Evolutionary conservation across 2,113 vertebrate species (phyloP), one percentile per base, ranked within the genome.

Genomic region (Nycticryphes semicollaris): DNA sequence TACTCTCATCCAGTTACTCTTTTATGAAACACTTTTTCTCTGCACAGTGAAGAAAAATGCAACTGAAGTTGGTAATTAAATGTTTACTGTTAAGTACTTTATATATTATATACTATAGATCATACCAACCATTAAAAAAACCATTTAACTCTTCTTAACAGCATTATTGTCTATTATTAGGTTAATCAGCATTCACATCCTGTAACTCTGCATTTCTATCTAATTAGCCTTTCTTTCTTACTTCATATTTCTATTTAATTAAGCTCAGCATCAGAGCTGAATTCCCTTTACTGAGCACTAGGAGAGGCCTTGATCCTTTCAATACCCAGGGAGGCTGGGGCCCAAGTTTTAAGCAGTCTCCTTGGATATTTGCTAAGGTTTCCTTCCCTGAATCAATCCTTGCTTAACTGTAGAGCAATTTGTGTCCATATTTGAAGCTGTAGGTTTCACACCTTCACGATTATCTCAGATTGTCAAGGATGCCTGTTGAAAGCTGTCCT

Each of bases 201-300:
- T 93, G 72, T 94, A 97, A 97, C 60, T 87, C 56, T 86, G 72
- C 88, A 90, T 97, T 96, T 96, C 68, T 88, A 74, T 95, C 68
- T 97, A 95, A 97, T 96, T 97, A 95, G 59, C 67, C 74, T 74
- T 95, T 92, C 70, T 95, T 95, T 94, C 81, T 97, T 89, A 76
- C 81, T 96, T 97, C 91, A 84, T 96, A 96, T 96, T 97, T 97
- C 93, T 97, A 78, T 97, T 95, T 97, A 97, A 97, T 97, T 95
- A 97, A 96, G 68, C 84, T 81, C 47, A 93, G 54, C 51, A 73
- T 94, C 93, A 94, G 25, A 90, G 47, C 73, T 77, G n/a, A 95
- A 94, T 97, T 96, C 73, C 30, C 63, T 81, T 37, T 56, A 77
- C 92, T 94, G 92, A 95, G 91, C 82, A 77, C 13, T 89, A 83